phyloP scores from a whole-genome alignment of 2,888 invertebrate genomes.

The Aproaerema taeniolella region DNA sequence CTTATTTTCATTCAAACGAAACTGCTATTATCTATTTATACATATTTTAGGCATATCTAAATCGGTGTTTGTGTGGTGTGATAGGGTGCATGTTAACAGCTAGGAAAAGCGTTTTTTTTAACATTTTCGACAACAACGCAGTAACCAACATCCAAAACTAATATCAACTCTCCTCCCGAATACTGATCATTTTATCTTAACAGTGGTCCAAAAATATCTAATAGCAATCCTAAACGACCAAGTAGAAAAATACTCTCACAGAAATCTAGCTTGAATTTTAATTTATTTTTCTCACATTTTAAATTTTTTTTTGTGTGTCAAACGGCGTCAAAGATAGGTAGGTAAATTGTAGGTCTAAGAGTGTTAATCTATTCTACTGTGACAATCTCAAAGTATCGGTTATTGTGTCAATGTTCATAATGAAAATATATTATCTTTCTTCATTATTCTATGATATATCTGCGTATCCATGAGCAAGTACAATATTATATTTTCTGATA shows the following conservation, averaged over 20 bases:
- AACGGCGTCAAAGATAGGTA: slow-evolving; percentile 46
- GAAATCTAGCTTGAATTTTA: slow-evolving; percentile 54
- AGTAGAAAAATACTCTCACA: slow-evolving; percentile 75
- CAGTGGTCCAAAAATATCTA: slow-evolving; percentile 78
- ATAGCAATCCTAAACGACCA: slow-evolving; percentile 71
- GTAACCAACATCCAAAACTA: slow-evolving; percentile 58
- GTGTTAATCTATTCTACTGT: slow-evolving; percentile 68
- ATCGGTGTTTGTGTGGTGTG: slow-evolving; percentile 19
- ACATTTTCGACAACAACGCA: slow-evolving; percentile 50
- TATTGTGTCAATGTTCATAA: slow-evolving; percentile 54
- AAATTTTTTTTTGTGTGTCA: slow-evolving; percentile 35
- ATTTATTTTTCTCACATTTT: slow-evolving; percentile 44
- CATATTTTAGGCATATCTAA: slow-evolving; percentile 26
- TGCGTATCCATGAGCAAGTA: not conserved
- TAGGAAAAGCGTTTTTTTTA: slow-evolving; percentile 46
- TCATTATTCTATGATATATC: not conserved
- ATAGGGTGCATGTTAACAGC: slow-evolving; percentile 50
- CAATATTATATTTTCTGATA: slow-evolving; percentile 1
- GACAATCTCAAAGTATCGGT: slow-evolving; percentile 55
- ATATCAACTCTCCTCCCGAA: slow-evolving; percentile 54
- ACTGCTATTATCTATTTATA: too few species aligned
- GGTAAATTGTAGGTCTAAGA: slow-evolving; percentile 59
- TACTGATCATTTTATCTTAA: slow-evolving; percentile 71
- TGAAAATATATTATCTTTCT: slow-evolving; percentile 33
- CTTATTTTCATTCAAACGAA: too few species aligned